Evolutionary conservation across 2,113 vertebrate species (phyloP).

Genomic region (Nestor notabilis): DNA sequence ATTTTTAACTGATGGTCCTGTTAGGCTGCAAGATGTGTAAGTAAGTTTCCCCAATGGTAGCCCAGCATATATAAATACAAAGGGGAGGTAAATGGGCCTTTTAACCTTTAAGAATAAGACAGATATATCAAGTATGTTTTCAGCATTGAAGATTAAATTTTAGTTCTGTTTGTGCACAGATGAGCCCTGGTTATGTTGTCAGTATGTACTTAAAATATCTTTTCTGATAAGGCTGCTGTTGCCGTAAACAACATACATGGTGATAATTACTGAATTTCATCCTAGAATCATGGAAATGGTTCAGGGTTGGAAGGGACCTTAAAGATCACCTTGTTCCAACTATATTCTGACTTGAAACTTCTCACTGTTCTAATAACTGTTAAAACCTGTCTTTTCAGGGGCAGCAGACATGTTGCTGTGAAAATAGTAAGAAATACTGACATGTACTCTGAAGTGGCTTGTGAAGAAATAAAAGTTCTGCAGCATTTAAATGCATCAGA

Average conservation of each 20-base stretch:
- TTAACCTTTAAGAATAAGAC: not conserved
- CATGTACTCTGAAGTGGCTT: conserved; percentile 84
- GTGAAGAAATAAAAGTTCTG: conserved; percentile 87
- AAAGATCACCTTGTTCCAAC: not conserved
- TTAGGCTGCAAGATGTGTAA: not conserved
- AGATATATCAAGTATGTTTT: accelerated
- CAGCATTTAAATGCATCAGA: conserved; percentile 82
- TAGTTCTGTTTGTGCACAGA: not conserved
- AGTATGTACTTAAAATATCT: not conserved
- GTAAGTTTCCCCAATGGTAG: not conserved
- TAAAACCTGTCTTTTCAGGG: conserved; percentile 29
- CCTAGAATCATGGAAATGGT: not conserved
- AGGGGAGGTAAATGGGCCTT: not conserved
- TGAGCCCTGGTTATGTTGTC: not conserved
- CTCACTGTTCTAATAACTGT: not conserved
- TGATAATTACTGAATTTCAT: not conserved
- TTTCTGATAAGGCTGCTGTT: not conserved
- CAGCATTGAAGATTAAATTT: not conserved
- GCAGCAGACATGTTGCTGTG: conserved; percentile 80
- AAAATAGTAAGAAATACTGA: conserved; percentile 92
- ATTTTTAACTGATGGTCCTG: not conserved
- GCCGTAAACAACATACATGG: not conserved
- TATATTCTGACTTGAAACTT: not conserved
- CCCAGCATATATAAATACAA: not conserved
- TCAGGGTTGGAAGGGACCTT: not conserved